A percentile compares a stretch with the other conserved stretches of the same genome.
Conservation (phyloP, 2,797 vertebrate species). For the Microchirus variegatus region DNA sequence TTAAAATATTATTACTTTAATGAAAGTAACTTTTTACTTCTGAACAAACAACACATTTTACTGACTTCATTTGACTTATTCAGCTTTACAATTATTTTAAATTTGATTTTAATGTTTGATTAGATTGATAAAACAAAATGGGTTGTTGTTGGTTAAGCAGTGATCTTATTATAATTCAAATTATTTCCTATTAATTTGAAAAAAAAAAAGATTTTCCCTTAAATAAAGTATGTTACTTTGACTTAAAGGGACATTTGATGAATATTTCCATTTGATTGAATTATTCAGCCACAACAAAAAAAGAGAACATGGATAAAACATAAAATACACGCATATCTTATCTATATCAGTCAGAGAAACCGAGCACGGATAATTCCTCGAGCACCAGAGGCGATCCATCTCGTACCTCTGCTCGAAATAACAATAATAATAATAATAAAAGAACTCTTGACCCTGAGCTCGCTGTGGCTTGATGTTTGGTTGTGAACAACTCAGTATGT, state of each 20-base stretch:
- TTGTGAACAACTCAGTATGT: conserved; percentile 21
- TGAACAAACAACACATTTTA: too few species aligned
- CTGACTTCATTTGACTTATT: too few species aligned
- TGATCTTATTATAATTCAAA: too few species aligned
- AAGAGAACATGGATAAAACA: background rate
- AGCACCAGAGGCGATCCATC: background rate
- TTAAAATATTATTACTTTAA: too few species aligned
- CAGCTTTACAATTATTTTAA: too few species aligned
- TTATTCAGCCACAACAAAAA: background rate
- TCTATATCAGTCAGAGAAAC: background rate
- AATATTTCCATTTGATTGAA: background rate
- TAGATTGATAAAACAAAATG: too few species aligned
- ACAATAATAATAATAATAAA: too few species aligned
- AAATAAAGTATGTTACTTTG: background rate
- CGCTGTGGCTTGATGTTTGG: conserved; percentile 18
- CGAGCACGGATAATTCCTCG: background rate
- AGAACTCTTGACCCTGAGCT: background rate
- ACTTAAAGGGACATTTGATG: background rate
- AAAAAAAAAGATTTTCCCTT: background rate
- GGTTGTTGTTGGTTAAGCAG: too few species aligned
- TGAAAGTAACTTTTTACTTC: too few species aligned
- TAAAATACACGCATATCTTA: background rate
- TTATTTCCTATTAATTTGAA: too few species aligned
- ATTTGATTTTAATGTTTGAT: too few species aligned
- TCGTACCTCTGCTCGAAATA: conserved; percentile 1